phyloP scores from a whole-genome alignment of 2,113 vertebrate genomes.

The Lycocorax pyrrhopterus region DNA sequence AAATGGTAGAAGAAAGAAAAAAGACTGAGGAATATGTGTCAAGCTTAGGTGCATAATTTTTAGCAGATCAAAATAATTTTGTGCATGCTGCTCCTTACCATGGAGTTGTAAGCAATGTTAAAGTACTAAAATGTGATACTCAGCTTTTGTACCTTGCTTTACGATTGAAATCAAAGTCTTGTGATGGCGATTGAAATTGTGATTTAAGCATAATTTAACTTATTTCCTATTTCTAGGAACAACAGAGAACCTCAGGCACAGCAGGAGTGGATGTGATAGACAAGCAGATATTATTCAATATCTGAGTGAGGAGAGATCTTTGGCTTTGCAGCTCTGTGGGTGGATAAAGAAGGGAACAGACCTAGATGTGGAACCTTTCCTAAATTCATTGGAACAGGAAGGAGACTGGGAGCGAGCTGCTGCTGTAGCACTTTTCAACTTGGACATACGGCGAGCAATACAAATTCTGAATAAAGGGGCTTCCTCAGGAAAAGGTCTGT shows the following conservation, averaged over 20 bases:
- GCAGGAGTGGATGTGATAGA: slow-evolving; percentile 88
- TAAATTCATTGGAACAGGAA: slow-evolving; percentile 89
- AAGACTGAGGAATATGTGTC: background rate
- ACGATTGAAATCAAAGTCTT: background rate
- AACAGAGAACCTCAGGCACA: slow-evolving; percentile 84
- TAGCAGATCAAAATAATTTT: background rate
- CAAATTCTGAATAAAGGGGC: slow-evolving; percentile 96
- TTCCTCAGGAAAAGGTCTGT: slow-evolving; percentile 84
- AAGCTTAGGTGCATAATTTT: background rate
- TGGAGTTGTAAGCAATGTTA: background rate
- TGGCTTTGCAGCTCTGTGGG: slow-evolving; percentile 93
- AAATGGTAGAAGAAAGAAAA: background rate
- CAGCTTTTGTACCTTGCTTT: background rate
- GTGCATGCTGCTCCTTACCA: background rate
- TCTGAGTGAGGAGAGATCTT: slow-evolving; percentile 89
- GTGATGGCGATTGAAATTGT: background rate
- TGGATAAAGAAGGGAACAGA: slow-evolving; percentile 91
- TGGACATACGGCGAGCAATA: slow-evolving; percentile 94
- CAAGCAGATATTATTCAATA: slow-evolving; percentile 85
- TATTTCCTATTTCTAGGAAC: slow-evolving; percentile 73
- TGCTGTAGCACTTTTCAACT: slow-evolving; percentile 94
- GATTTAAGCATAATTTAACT: background rate
- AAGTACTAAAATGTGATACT: background rate
- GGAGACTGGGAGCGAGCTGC: slow-evolving; percentile 94
- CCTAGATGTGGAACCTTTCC: slow-evolving; percentile 87